phyloP scores from a whole-genome alignment of 2,888 invertebrate genomes.

The Eilema depressum region DNA sequence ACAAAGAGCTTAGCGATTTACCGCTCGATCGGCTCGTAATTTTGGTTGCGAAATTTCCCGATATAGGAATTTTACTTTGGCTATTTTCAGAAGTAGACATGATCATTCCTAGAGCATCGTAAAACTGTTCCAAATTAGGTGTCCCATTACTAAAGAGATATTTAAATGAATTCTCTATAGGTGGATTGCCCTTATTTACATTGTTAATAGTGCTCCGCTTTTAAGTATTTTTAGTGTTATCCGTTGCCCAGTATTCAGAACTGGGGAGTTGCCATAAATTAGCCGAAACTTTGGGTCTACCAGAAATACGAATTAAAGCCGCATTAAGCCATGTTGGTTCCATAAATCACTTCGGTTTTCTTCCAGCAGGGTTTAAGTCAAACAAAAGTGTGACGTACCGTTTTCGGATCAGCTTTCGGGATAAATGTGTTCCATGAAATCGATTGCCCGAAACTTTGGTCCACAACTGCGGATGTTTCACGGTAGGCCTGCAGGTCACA shows the following conservation, averaged over 20 bases:
- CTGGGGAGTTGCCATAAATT: too few relatives aligned
- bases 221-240: not conserved
- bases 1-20: not conserved
- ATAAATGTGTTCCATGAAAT: too few relatives aligned
- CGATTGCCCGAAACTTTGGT: too few relatives aligned
- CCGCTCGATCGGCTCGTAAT: conserved; percentile 2
- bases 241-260: not conserved
- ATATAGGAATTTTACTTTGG: not conserved
- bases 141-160: not conserved
- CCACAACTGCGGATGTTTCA: too few relatives aligned
- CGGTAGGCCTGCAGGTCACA: too few relatives aligned
- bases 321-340: too few relatives aligned
- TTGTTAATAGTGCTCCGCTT: not conserved
- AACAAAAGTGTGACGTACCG: too few relatives aligned
- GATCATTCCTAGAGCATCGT: not conserved
- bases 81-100: not conserved
- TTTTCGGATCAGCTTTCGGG: too few relatives aligned
- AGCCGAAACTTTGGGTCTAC: too few relatives aligned
- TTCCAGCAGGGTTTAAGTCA: too few relatives aligned
- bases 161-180: not conserved
- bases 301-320: too few relatives aligned
- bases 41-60: conserved; percentile 17
- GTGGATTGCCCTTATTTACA: not conserved
- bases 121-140: not conserved
- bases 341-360: too few relatives aligned